These are phyloP conservation scores for Lissocephala sabroskyi DNA, from an alignment of 2,888 invertebrate species.

Conservation along the genomic window DNA sequence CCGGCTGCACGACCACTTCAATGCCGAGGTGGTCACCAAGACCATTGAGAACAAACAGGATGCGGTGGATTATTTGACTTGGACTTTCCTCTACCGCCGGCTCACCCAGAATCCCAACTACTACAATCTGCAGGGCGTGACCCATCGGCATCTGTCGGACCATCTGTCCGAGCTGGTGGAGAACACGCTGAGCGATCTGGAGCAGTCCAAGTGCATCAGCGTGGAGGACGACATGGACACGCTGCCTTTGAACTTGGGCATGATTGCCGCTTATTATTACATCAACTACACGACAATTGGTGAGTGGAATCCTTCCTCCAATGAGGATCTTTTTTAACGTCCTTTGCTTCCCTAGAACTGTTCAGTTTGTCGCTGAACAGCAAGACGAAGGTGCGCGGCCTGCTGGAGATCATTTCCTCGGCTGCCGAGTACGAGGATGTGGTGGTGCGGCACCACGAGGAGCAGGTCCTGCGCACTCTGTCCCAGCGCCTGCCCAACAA, in stretches of 20 bases:
- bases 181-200: slow-evolving; percentile 92
- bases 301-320: slow-evolving; percentile 72
- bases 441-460: slow-evolving; percentile 95
- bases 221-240: slow-evolving; percentile 99
- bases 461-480: slow-evolving; percentile 81
- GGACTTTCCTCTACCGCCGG: slow-evolving; percentile 98
- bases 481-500: slow-evolving; percentile 77
- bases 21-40: slow-evolving; percentile 99
- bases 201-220: slow-evolving; percentile 97
- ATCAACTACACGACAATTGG: slow-evolving; percentile 99
- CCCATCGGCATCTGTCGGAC: slow-evolving; percentile 97
- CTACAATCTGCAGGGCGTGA: slow-evolving; percentile 97
- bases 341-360: slow-evolving; percentile 79
- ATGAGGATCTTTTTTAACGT: background rate
- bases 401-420: slow-evolving; percentile 97
- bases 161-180: slow-evolving; percentile 98
- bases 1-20: slow-evolving; percentile 98
- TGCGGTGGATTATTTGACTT: slow-evolving; percentile 98
- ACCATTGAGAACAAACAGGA: slow-evolving; percentile 99
- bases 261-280: slow-evolving; percentile 99
- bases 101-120: slow-evolving; percentile 99
- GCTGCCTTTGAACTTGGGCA: slow-evolving; percentile 96
- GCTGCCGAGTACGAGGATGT: slow-evolving; percentile 97
- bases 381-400: slow-evolving; percentile 97
- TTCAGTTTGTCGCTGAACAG: slow-evolving; percentile 97